phyloP scores from a whole-genome alignment of 1,140 invertebrate genomes.

The Ditylenchus dipsaci region DNA sequence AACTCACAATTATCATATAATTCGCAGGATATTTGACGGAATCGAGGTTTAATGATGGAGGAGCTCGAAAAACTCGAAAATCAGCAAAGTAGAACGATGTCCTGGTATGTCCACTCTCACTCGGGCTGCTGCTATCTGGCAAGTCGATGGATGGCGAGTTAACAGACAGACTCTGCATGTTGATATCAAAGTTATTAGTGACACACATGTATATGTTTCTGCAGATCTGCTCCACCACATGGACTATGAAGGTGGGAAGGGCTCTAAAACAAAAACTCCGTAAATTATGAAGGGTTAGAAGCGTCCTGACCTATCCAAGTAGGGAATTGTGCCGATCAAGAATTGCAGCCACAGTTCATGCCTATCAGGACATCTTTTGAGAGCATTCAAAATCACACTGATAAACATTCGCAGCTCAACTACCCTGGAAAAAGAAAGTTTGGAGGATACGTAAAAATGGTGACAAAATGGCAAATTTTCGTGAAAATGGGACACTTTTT shows the following conservation, averaged over 20 bases:
- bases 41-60: background rate
- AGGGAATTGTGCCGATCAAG: slow-evolving; percentile 51
- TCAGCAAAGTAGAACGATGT: slow-evolving; percentile 16
- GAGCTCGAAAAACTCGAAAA: slow-evolving; percentile 34
- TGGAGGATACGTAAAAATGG: no score
- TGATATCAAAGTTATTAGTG: background rate
- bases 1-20: slow-evolving; percentile 68
- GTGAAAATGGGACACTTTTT: no score
- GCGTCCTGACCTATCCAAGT: slow-evolving; percentile 41
- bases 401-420: slow-evolving; percentile 77
- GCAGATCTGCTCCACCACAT: slow-evolving; percentile 76
- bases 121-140: background rate
- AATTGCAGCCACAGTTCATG: slow-evolving; percentile 64
- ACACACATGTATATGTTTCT: slow-evolving; percentile 71
- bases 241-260: slow-evolving; percentile 72
- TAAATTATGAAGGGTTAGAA: background rate
- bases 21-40: slow-evolving; percentile 66
- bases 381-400: slow-evolving; percentile 72
- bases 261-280: slow-evolving; percentile 65
- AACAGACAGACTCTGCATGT: background rate
- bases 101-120: slow-evolving; percentile 3
- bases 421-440: slow-evolving; percentile 18
- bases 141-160: background rate
- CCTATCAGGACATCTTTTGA: slow-evolving; percentile 63
- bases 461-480: no score